Evolutionary conservation across 2,113 vertebrate genomes (phyloP), one percentile per base, ranked within the genome.

Genomic region (Larimichthys crocea): DNA sequence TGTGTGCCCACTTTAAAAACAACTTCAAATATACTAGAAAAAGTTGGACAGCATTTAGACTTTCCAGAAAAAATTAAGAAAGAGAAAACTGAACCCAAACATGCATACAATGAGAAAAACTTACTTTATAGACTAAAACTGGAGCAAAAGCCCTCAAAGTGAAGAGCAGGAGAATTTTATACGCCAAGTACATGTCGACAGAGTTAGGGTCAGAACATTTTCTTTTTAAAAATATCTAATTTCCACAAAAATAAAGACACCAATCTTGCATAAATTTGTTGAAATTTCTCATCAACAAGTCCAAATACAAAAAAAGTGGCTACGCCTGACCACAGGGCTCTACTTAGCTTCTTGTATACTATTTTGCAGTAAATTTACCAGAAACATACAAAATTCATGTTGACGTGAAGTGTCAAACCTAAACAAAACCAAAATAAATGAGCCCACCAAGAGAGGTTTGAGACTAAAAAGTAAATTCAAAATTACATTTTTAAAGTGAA

Each of bases 271-370:
- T 35, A 12, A 24, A 77, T 75, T 35, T 76, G 48, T 53, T 60
- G 0, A 42, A 53, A 74, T 52, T 22, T 63, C 49, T 74, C 15
- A 64, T 44, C 22, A 80, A 0, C 53, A 46, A 15, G 44, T 57
- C 72, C 46, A 48, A 49, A 68, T 59, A 75, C 6, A 79, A 74
- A 74, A 40, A 68, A 64, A 3, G 1, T 49, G 53, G 17, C 77
- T 85, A 71, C 26, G 31, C n/a, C 49, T 71, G 66, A 57, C 48
- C 68, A 67, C 48, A 74, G 49, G 40, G 61, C 78, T 88, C 75
- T 82, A 70, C 40, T 2, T n/a, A 64, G 15, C 48, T 59, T 63
- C 35, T 79, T 61, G 42, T 72, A 22, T 59, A 59, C 53, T 87
- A 44, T n/a, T 40, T 24, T 61, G 24, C n/a, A 71, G 12, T 42